Evolutionary conservation across 2,113 vertebrate genomes (phyloP), one percentile per base, ranked within the genome.

Genomic region (Rhinoderma darwinii): DNA sequence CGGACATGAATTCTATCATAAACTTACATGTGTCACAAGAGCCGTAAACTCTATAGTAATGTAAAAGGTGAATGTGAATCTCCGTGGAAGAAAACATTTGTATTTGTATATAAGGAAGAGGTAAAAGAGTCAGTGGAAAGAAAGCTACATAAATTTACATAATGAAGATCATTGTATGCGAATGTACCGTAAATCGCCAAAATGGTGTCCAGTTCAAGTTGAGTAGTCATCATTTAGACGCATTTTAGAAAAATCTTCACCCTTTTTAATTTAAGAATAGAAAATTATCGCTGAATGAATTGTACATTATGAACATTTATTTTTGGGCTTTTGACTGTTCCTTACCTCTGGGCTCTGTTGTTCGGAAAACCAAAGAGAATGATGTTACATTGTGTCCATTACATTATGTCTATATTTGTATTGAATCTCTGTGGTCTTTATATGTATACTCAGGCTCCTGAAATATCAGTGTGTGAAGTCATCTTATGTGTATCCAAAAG

Each of bases 341-440:
- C 20, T 41, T 41, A 10, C 37, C 6, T 17, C 32, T 20, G 22
- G 37, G 20, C 35, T 17, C 63, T 78, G 39, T 41, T 44, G 82
- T 35, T 56, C 56, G 37, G 30, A 74, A 9, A 74, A 43, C 82
- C 82, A 74, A 74, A 84, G 50, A 84, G 44, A 25, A 44, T 30
- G 20, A 44, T 59, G 75, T 78, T 54, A 50, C 25, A 41, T 54
- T 84, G 12, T 74, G 11, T 74, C 22, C 43, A n/a, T 30, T 75
- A 6, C 8, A 43, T 39, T 56, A 51, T 43, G 70, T 17, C 2
- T 59, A 20, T 75, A 72, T 11, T 68, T 44, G n/a, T 15, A 56
- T 74, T 30, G 7, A 22, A 43, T 83, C 32, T 72, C 14, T n/a
- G 22, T 81, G 61, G n/a, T 5, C 3, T 44, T 5, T 76, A 22